A percentile compares a stretch with the other conserved stretches of the same genome.
phyloP scores from a whole-genome alignment of 1,140 invertebrate genomes.

The Drosophila biarmipes region DNA sequence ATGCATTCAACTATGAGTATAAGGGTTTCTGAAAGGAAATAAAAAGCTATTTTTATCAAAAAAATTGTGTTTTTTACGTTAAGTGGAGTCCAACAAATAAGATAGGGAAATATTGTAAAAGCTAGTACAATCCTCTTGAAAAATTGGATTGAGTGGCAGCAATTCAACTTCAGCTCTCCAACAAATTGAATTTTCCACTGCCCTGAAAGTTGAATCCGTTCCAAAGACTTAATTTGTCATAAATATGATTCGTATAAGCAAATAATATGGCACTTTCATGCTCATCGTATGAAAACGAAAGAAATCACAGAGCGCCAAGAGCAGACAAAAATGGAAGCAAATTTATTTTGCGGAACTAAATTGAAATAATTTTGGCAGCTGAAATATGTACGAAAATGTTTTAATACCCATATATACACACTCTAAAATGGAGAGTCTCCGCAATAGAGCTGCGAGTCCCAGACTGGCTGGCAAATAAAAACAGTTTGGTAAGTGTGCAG shows the following conservation, averaged over 20 bases:
- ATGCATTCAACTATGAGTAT: no score
- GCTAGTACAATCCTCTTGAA: no score
- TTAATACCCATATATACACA: conserved; percentile 62
- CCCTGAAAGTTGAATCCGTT: background rate
- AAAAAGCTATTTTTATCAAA: no score
- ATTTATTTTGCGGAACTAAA: conserved; percentile 83
- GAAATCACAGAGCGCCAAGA: conserved; percentile 22
- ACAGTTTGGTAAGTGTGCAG: conserved; percentile 50
- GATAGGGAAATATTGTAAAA: no score
- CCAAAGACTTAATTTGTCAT: conserved; percentile 19
- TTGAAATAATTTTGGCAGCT: conserved; percentile 82
- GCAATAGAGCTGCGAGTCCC: conserved; percentile 28
- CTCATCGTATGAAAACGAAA: conserved; percentile 48
- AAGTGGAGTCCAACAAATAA: no score
- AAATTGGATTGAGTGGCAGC: background rate
- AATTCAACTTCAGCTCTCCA: background rate
- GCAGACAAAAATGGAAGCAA: conserved; percentile 41
- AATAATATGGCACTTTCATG: conserved; percentile 62
- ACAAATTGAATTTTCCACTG: background rate
- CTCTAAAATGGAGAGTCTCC: conserved; percentile 14
- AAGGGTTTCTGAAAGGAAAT: no score
- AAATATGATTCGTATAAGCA: conserved; percentile 46
- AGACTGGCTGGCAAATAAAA: conserved; percentile 64
- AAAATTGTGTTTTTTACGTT: no score
- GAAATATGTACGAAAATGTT: conserved; percentile 77